Evolutionary conservation across 2,797 vertebrate species (phyloP).

Genomic region (Chiloscyllium punctatum): DNA sequence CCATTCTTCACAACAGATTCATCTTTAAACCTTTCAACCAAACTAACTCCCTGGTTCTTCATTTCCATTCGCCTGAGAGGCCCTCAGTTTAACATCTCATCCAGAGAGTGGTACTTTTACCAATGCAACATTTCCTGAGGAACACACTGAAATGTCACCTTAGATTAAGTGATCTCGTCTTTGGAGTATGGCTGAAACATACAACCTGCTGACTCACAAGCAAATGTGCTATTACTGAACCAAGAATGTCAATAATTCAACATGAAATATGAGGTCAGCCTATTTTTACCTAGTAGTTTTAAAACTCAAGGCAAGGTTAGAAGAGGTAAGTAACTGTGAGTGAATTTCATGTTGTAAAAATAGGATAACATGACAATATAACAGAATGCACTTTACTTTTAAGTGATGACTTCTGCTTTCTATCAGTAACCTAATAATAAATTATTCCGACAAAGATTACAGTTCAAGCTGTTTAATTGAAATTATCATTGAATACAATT

Average conservation of each 20-base stretch:
- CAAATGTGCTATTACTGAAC: not conserved
- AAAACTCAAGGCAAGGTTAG: not conserved
- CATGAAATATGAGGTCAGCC: not conserved
- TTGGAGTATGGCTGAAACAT: not conserved
- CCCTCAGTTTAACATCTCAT: not conserved
- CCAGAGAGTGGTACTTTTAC: not conserved
- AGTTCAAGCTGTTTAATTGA: not conserved
- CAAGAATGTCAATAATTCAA: not conserved
- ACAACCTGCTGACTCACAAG: not conserved
- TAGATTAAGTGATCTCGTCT: not conserved
- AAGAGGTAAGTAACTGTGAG: not conserved
- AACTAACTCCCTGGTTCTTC: not conserved
- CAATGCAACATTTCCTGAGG: not conserved
- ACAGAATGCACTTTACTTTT: not conserved
- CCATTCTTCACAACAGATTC: no score
- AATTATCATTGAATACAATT: slow-evolving; percentile 17
- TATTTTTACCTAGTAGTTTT: not conserved
- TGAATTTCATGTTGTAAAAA: not conserved
- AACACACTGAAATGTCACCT: not conserved
- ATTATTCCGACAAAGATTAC: slow-evolving; percentile 17
- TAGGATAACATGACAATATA: not conserved
- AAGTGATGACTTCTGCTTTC: slow-evolving; percentile 7
- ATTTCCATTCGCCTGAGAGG: not conserved
- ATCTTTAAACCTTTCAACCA: not conserved
- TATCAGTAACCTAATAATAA: slow-evolving; percentile 9